A percentile compares a stretch with the other conserved stretches of the same genome.
Evolutionary conservation across 2,113 vertebrate genomes (phyloP).

Genomic region (Aldabrachelys gigantea): DNA sequence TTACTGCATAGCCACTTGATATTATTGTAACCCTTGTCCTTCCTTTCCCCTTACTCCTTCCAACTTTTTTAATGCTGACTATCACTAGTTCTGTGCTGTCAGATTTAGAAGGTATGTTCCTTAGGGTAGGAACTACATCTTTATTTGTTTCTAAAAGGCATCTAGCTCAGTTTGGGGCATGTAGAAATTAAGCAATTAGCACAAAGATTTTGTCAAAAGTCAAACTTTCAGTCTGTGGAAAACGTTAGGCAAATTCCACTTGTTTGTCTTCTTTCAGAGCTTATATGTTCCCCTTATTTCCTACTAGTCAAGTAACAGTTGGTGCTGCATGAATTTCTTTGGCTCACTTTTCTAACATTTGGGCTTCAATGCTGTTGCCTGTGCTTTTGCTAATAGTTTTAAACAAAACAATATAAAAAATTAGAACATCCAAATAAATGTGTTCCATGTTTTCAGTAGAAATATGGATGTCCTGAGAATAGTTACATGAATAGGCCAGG

Average conservation of each 20-base stretch:
- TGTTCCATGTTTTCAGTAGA: not conserved
- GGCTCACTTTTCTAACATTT: slow-evolving; percentile 46
- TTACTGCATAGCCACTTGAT: not conserved
- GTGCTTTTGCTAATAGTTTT: slow-evolving; percentile 27
- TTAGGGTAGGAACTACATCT: not conserved
- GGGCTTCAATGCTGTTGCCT: slow-evolving; percentile 18
- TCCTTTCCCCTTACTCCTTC: not conserved
- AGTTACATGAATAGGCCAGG: not conserved
- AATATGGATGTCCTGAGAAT: not conserved
- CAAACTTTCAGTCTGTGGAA: not conserved
- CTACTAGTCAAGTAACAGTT: slow-evolving; percentile 27
- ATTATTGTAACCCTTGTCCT: not conserved
- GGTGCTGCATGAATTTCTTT: not conserved
- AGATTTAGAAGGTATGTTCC: not conserved
- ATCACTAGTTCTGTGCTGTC: not conserved
- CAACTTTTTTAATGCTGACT: not conserved
- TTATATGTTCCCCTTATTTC: not conserved
- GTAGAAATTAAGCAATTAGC: not conserved
- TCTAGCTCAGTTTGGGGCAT: not conserved
- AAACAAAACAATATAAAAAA: slow-evolving; percentile 29
- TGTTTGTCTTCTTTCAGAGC: not conserved
- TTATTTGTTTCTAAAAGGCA: not conserved
- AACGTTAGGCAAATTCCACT: not conserved
- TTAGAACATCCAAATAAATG: not conserved
- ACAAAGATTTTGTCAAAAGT: not conserved